phyloP scores from a whole-genome alignment of 2,113 vertebrate genomes.

The Piaya cayana region DNA sequence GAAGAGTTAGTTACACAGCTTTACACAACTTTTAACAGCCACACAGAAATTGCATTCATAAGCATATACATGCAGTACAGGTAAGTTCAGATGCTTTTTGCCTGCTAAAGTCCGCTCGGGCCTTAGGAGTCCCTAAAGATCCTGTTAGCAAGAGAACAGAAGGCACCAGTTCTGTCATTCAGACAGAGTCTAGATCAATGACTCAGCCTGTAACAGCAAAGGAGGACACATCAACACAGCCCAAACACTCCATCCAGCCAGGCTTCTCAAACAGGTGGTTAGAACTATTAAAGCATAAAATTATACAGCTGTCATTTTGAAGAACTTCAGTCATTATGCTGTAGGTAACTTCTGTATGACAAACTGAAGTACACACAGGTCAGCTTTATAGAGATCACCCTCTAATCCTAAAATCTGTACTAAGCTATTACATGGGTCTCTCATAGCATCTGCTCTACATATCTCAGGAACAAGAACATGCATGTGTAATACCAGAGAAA shows the following conservation, averaged over 20 bases:
- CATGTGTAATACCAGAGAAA: background rate
- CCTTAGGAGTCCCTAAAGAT: background rate
- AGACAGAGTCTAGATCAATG: background rate
- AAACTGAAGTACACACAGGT: background rate
- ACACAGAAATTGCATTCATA: background rate
- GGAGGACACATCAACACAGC: background rate
- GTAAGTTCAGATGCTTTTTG: background rate
- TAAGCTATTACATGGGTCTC: background rate
- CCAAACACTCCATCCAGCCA: background rate
- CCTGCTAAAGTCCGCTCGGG: background rate
- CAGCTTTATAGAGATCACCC: background rate
- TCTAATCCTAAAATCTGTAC: background rate
- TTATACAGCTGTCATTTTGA: background rate
- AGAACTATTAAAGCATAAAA: background rate
- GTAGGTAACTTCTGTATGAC: background rate
- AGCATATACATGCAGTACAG: background rate
- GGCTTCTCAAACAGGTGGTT: background rate
- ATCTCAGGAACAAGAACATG: background rate
- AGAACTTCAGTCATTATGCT: background rate
- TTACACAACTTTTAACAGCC: background rate
- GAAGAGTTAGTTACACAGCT: background rate
- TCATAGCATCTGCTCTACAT: background rate
- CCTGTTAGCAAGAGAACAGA: background rate
- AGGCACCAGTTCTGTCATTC: background rate
- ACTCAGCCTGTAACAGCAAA: background rate